Percentiles rank a stretch among this genome's conserved stretches.
These are phyloP conservation scores for Cryptocephalus primarius DNA, from an alignment of 2,888 invertebrate species.

Conservation along the genomic window DNA sequence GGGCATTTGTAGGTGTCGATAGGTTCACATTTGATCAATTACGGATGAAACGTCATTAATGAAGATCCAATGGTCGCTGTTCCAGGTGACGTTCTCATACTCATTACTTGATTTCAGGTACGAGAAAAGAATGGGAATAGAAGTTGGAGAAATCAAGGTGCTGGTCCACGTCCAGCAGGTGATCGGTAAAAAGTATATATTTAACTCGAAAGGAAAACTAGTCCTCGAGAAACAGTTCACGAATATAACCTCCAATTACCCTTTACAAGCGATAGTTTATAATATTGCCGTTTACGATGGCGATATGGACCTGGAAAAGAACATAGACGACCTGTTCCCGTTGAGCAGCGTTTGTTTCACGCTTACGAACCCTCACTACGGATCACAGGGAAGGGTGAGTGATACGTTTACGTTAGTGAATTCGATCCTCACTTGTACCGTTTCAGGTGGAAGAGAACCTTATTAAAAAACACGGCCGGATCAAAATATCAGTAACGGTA, in stretches of 20 bases:
- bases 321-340: conserved; percentile 56
- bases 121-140: conserved; percentile 64
- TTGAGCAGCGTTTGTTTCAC: conserved; percentile 61
- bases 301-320: conserved; percentile 26
- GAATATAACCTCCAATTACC: conserved; percentile 48
- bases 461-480: conserved; percentile 36
- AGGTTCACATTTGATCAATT: too few species aligned
- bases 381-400: conserved; percentile 62
- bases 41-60: too few species aligned
- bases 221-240: conserved; percentile 66
- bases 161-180: conserved; percentile 62
- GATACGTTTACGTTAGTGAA: not conserved
- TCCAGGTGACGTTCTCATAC: too few species aligned
- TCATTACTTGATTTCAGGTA: conserved; percentile 50
- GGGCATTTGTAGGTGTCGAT: too few species aligned
- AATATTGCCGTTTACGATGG: conserved; percentile 41
- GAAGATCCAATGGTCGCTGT: too few species aligned
- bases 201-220: conserved; percentile 50
- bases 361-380: conserved; percentile 66
- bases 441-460: conserved; percentile 43
- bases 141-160: conserved; percentile 54
- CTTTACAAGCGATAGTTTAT: conserved; percentile 55
- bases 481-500: conserved; percentile 47
- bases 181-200: conserved; percentile 54
- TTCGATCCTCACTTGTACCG: not conserved